phyloP scores from a whole-genome alignment of 2,113 vertebrate genomes.

The Chamaea fasciata region DNA sequence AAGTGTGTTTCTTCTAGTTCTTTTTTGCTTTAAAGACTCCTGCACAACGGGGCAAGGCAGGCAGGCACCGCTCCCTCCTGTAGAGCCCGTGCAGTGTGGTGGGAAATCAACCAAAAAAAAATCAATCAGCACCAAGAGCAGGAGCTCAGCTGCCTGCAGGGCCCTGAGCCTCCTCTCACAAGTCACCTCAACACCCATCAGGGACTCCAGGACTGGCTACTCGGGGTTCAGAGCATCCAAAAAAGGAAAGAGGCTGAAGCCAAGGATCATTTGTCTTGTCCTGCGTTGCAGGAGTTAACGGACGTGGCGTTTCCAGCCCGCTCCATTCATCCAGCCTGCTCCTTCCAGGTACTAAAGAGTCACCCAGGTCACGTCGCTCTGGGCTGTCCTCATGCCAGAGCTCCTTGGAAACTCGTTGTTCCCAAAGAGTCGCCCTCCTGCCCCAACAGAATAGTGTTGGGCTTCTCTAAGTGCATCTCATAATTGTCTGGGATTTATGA shows the following conservation, averaged over 20 bases:
- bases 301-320: neutral
- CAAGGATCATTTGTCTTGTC: neutral
- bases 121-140: neutral
- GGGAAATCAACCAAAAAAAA: neutral
- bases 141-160: neutral
- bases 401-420: neutral
- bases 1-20: neutral
- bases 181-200: neutral
- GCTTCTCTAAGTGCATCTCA: slow-evolving; percentile 32
- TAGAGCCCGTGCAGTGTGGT: neutral
- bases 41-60: neutral
- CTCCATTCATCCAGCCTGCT: neutral
- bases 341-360: neutral
- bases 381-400: neutral
- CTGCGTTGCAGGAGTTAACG: neutral
- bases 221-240: neutral
- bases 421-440: neutral
- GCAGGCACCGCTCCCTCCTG: neutral
- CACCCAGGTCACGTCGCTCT: neutral
- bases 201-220: neutral
- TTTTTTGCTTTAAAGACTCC: neutral
- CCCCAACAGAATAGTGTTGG: neutral
- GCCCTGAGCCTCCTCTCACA: neutral
- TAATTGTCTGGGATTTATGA: slow-evolving; percentile 61
- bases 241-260: neutral